Conservation (phyloP, 1,140 invertebrate genomes). For the Capitella teleta region DNA sequence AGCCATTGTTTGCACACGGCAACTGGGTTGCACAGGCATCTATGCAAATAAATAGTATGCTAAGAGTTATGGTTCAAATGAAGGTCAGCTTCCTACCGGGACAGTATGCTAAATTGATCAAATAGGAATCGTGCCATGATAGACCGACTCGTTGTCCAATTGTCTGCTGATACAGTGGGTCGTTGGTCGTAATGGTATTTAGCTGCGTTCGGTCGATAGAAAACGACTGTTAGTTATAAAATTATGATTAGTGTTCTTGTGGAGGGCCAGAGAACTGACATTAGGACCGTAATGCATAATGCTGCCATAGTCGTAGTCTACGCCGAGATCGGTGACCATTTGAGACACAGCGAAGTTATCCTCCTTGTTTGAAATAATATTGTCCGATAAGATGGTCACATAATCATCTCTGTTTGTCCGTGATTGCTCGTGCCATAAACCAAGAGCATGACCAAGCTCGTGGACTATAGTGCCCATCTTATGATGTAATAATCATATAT, state of each 20-base stretch:
- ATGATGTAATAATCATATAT: too few relatives aligned
- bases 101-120: slow-evolving; percentile 36
- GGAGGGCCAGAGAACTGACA: neutral
- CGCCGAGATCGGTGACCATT: slow-evolving; percentile 20
- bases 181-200: neutral
- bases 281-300: slow-evolving; percentile 34
- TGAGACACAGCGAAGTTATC: slow-evolving; percentile 9
- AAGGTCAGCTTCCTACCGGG: slow-evolving; percentile 17
- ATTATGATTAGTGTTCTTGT: neutral
- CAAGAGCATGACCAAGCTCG: slow-evolving; percentile 37
- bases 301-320: slow-evolving; percentile 29
- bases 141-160: slow-evolving; percentile 27
- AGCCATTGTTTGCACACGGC: slow-evolving; percentile 15
- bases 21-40: neutral
- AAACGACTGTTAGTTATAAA: neutral
- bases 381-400: slow-evolving; percentile 35
- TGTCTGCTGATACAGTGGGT: slow-evolving; percentile 12
- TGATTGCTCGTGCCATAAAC: slow-evolving; percentile 39
- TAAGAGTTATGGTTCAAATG: neutral
- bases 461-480: slow-evolving; percentile 17
- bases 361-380: slow-evolving; percentile 33
- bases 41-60: neutral
- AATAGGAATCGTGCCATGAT: slow-evolving; percentile 34
- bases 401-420: slow-evolving; percentile 30
- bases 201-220: too few relatives aligned